Conservation (phyloP, 2,797 vertebrate genomes). For the Rhinogobio ventralis region DNA sequence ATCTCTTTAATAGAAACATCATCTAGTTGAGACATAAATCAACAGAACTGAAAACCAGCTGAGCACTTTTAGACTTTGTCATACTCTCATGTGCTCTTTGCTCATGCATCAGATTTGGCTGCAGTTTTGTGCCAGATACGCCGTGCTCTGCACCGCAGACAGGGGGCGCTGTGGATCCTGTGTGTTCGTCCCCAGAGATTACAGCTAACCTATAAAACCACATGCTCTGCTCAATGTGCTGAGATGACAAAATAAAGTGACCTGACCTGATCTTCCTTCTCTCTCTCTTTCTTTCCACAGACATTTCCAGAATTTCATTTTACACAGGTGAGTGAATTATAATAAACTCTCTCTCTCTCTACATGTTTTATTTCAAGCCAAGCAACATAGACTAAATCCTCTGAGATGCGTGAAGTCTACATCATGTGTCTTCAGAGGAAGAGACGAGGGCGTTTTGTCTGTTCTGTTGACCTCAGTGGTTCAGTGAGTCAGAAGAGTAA, state of each 20-base stretch:
- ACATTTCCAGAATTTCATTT: constrained; percentile 88
- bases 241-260: constrained; percentile 43
- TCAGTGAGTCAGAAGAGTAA: not conserved
- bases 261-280: constrained; percentile 56
- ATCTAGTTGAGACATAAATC: not conserved
- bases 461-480: not conserved
- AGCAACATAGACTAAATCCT: not conserved
- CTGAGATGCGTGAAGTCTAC: not conserved
- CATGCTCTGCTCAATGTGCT: constrained; percentile 51
- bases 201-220: constrained; percentile 58
- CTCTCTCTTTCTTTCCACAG: constrained; percentile 74
- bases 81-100: not conserved
- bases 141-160: not conserved
- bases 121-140: constrained; percentile 10
- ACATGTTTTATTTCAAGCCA: not conserved
- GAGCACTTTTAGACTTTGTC: not conserved
- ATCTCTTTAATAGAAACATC: not conserved
- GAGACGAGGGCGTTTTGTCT: not conserved
- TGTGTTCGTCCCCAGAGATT: constrained; percentile 24
- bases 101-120: not conserved
- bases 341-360: not conserved
- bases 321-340: constrained; percentile 82
- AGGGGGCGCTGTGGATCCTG: constrained; percentile 51
- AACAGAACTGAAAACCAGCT: not conserved
- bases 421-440: not conserved